These are phyloP conservation scores for Epinotia bilunana DNA, from an alignment of 2,888 invertebrate species.

Conservation along the genomic window DNA sequence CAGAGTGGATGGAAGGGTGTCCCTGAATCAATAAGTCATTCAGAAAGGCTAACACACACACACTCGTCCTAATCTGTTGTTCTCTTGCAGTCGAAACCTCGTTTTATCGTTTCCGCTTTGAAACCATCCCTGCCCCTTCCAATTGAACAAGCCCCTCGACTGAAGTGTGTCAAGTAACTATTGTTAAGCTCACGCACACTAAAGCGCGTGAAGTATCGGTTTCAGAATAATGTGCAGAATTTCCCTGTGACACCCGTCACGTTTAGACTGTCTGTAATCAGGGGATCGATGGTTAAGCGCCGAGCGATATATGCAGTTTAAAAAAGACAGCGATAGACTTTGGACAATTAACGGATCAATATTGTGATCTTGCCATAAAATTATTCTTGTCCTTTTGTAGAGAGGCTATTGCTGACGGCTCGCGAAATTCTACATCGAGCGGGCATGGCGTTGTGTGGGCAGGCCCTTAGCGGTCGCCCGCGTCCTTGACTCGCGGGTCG, in stretches of 20 bases:
- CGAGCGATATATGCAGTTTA: neutral
- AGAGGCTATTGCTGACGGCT: neutral
- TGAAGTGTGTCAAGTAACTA: constrained; percentile 45
- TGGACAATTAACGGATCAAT: neutral
- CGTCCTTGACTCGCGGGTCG: constrained; percentile 77
- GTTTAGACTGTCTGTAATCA: constrained; percentile 17
- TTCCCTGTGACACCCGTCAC: constrained; percentile 11
- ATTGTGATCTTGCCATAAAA: neutral
- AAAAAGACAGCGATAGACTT: too few species aligned
- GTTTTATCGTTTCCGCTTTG: constrained; percentile 41
- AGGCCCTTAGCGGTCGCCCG: constrained; percentile 61
- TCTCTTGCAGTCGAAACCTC: constrained; percentile 40
- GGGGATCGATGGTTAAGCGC: neutral
- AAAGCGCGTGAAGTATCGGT: constrained; percentile 22
- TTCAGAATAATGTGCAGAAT: constrained; percentile 19
- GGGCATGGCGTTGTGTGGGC: constrained; percentile 49
- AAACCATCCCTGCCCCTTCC: constrained; percentile 34
- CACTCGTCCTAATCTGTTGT: constrained; percentile 31
- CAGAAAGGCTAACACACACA: constrained; percentile 13
- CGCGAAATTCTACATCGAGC: constrained; percentile 37
- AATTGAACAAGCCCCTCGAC: constrained; percentile 41
- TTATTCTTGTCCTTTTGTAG: neutral
- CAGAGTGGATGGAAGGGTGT: constrained; percentile 19
- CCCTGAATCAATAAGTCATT: constrained; percentile 23
- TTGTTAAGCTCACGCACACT: constrained; percentile 42